Evolutionary conservation across 35 echinoderm and acorn worm genomes (phyloP).

Genomic region (Patiria miniata): DNA sequence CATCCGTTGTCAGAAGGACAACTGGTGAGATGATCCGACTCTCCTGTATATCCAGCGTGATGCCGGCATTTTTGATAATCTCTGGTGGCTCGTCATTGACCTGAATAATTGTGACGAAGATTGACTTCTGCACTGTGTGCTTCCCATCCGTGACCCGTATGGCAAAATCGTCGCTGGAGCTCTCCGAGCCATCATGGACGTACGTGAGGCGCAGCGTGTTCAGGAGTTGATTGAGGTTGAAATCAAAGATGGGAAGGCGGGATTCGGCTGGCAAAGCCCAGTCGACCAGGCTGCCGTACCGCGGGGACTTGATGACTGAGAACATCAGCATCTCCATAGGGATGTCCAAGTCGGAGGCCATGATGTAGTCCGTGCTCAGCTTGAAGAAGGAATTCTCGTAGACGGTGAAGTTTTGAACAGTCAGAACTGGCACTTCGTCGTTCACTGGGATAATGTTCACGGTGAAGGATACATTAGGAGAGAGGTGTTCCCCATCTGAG

Average conservation of each 20-base stretch:
- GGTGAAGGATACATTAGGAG: slow-evolving; percentile 75
- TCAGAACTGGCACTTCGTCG: slow-evolving; percentile 76
- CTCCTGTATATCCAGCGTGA: slow-evolving; percentile 72
- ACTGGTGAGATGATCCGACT: slow-evolving; percentile 71
- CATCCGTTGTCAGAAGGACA: slow-evolving; percentile 63
- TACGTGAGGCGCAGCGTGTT: slow-evolving; percentile 82
- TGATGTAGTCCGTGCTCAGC: slow-evolving; percentile 71
- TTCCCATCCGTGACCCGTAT: slow-evolving; percentile 89
- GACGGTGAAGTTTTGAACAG: slow-evolving; percentile 80
- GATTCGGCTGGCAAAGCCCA: slow-evolving; percentile 17
- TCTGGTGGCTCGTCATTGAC: slow-evolving; percentile 88
- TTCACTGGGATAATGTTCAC: slow-evolving; percentile 84
- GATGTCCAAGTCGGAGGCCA: slow-evolving; percentile 75
- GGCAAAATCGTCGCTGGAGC: slow-evolving; percentile 64
- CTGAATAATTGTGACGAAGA: slow-evolving; percentile 70
- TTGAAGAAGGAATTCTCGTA: slow-evolving; percentile 89
- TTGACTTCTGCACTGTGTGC: slow-evolving; percentile 61
- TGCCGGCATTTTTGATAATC: slow-evolving; percentile 84
- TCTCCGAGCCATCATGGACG: slow-evolving; percentile 86
- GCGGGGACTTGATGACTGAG: slow-evolving; percentile 79
- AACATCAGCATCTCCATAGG: slow-evolving; percentile 99
- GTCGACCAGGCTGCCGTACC: slow-evolving; percentile 74
- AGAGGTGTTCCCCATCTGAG: slow-evolving; percentile 75
- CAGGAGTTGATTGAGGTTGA: slow-evolving; percentile 82
- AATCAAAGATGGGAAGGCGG: slow-evolving; percentile 64